Evolutionary conservation across 1,140 invertebrate species (phyloP).

Genomic region (Drosophila melanica): DNA sequence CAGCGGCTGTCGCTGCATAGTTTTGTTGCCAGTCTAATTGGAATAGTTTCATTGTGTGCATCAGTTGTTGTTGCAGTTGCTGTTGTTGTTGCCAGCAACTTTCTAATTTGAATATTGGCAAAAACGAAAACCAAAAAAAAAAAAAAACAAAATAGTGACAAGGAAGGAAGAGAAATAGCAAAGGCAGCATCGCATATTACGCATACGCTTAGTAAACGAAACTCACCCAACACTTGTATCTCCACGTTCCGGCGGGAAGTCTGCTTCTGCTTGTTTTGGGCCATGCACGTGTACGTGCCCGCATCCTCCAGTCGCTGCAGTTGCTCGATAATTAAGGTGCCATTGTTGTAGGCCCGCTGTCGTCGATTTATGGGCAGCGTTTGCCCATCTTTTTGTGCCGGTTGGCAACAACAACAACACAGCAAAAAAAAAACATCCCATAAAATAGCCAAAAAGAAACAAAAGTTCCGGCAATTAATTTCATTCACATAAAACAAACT

Average conservation of each 20-base stretch:
- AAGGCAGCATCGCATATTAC: conserved; percentile 18
- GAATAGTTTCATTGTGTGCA: conserved; percentile 73
- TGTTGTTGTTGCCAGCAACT: conserved; percentile 29
- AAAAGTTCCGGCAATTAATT: conserved; percentile 71
- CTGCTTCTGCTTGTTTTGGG: conserved; percentile 92
- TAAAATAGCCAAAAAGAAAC: conserved; percentile 6
- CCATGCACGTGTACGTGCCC: conserved; percentile 94
- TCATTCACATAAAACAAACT: conserved; percentile 63
- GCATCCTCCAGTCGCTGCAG: conserved; percentile 91
- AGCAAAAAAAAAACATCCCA: not conserved
- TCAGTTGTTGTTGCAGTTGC: conserved; percentile 1
- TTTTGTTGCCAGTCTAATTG: conserved; percentile 76
- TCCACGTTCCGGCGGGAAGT: conserved; percentile 91
- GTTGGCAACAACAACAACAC: no score
- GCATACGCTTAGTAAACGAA: conserved; percentile 23
- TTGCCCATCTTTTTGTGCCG: conserved; percentile 87
- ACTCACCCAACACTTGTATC: conserved; percentile 92
- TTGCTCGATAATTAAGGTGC: conserved; percentile 93
- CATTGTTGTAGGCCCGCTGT: conserved; percentile 94
- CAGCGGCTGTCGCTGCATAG: conserved; percentile 67
- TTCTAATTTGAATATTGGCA: conserved; percentile 74
- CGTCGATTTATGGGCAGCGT: conserved; percentile 93
- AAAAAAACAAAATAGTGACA: conserved; percentile 5
- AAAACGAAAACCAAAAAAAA: conserved; percentile 25
- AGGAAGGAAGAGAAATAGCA: not conserved